Base-by-base conservation (phyloP, 2,888 invertebrate species). In the Microchrysa polita region DNA sequence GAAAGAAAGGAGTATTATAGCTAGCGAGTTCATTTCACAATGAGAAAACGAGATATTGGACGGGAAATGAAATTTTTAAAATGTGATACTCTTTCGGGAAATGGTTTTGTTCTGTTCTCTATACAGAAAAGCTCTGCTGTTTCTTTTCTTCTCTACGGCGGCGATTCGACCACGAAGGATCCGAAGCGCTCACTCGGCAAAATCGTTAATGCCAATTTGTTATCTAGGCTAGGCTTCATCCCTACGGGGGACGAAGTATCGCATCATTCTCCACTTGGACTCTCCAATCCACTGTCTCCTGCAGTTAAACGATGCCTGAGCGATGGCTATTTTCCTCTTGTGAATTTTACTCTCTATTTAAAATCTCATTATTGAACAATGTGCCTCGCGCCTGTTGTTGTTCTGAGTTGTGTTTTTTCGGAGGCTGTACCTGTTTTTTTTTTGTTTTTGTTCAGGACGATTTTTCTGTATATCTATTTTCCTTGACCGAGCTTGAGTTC, bases 1-100 rank as follows among this genome's bases (percentile, higher is more conserved):
- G 7, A 34, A 34, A 7, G 2, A 34, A 7, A 34, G 7, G 27
- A 34, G 27, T 34, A 7, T 7, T 34, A n/a, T n/a, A n/a, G n/a
- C n/a, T n/a, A n/a, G 27, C 7, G 27, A 34, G 27, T 34, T 34
- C 27, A 34, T 34, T 34, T 34, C 27, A 34, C 27, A 34, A n/a
- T n/a, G n/a, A n/a, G n/a, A n/a, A n/a, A n/a, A n/a, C n/a, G n/a
- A n/a, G 12, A 48, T 4, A 2, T 48, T n/a, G 5, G 16, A 48
- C 48, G 48, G 48, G 48, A 48, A 48, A 48, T 48, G 48, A 48
- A 48, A 48, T 48, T 48, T n/a, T n/a, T n/a, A 48, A n/a, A 48
- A 48, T 48, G 48, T 48, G 48, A n/a, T 48, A n/a, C 48, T 48
- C 27, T 34, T 7, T 7, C 27, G 12, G 16, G 48, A 48, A 48